Evolutionary conservation across 1,140 invertebrate genomes (phyloP).

Genomic region (Drosophila sp.): DNA sequence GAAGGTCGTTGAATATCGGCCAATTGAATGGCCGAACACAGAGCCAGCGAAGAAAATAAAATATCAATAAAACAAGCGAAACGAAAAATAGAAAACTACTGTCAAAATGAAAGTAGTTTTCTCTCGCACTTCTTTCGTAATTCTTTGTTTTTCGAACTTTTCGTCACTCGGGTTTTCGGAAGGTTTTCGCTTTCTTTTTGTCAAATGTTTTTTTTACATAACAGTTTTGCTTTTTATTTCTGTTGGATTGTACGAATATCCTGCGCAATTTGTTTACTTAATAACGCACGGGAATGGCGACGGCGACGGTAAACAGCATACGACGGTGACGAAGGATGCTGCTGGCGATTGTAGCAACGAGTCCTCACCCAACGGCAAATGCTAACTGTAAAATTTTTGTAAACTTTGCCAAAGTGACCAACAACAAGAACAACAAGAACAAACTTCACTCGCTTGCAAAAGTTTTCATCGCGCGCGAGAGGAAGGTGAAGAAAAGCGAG

Average conservation of each 20-base stretch:
- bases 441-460: constrained; percentile 15
- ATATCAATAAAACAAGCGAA: constrained; percentile 18
- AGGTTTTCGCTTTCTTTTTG: neutral
- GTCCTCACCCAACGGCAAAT: constrained; percentile 29
- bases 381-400: constrained; percentile 51
- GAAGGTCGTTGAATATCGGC: constrained; percentile 83
- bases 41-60: constrained; percentile 53
- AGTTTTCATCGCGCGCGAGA: neutral
- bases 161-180: constrained; percentile 8
- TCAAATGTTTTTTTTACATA: neutral
- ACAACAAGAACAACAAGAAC: constrained; percentile 2
- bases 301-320: neutral
- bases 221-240: constrained; percentile 17
- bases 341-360: constrained; percentile 29
- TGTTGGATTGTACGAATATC: neutral
- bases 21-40: constrained; percentile 82
- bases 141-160: neutral
- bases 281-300: neutral
- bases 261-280: constrained; percentile 32
- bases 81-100: neutral
- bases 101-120: constrained; percentile 11
- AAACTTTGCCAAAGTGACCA: constrained; percentile 6
- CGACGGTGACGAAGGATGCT: constrained; percentile 10
- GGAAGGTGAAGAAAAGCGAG: neutral
- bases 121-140: neutral